These are phyloP conservation scores for Arrhamphus sclerolepis DNA, from an alignment of 2,797 vertebrate genomes.

Conservation along the genomic window DNA sequence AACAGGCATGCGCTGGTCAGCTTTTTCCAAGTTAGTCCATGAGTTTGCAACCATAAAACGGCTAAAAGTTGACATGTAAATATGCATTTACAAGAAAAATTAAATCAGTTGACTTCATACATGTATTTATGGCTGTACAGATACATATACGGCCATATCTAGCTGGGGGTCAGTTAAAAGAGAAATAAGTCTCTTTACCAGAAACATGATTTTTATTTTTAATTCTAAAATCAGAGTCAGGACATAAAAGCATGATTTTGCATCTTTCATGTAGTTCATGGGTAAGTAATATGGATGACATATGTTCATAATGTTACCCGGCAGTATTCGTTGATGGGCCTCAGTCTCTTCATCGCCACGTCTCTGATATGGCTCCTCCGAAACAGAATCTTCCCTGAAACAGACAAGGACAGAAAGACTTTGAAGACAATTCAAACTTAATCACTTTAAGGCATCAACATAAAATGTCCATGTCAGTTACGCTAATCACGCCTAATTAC, in stretches of 20 bases:
- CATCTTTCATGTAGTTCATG: background rate
- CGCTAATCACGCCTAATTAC: background rate
- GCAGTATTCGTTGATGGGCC: constrained; percentile 98
- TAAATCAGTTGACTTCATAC: too few relatives aligned
- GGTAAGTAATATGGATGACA: background rate
- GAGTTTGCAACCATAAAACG: too few relatives aligned
- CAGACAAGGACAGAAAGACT: constrained; percentile 14
- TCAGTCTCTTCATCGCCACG: constrained; percentile 94
- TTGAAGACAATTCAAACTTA: constrained; percentile 4
- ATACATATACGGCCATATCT: too few relatives aligned
- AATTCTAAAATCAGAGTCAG: too few relatives aligned
- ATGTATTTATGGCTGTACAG: background rate
- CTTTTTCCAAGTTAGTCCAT: too few relatives aligned
- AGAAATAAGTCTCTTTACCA: too few relatives aligned
- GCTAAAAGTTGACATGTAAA: too few relatives aligned
- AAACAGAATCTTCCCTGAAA: constrained; percentile 95
- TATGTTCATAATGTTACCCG: constrained; percentile 82
- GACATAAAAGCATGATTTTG: too few relatives aligned
- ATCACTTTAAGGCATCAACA: background rate
- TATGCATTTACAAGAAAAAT: too few relatives aligned
- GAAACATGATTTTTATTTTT: too few relatives aligned
- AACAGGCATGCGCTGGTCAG: background rate
- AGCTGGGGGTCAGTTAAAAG: too few relatives aligned
- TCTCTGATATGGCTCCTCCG: constrained; percentile 96
- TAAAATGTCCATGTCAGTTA: background rate